Conservation (phyloP, 2,888 invertebrate species). For the Sycophila texana region DNA sequence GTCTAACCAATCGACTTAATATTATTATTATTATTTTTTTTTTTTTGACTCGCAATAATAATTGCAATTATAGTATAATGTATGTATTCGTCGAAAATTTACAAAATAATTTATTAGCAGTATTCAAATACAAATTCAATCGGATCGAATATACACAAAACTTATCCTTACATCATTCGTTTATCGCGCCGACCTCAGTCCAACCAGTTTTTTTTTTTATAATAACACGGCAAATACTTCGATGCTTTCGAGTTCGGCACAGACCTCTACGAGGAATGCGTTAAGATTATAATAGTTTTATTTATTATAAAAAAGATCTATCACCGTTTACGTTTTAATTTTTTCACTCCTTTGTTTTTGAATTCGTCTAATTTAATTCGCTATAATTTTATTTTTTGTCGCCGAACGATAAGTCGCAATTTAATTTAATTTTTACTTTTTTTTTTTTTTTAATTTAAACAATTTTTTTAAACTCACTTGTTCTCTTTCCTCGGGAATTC, state of each 20-base stretch:
- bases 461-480: conserved; percentile 6
- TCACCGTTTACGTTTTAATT: conserved; percentile 12
- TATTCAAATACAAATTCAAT: conserved; percentile 48
- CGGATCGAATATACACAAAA: conserved; percentile 30
- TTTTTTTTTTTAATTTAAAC: too few species aligned
- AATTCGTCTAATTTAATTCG: conserved; percentile 25
- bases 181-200: neutral
- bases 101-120: conserved; percentile 53
- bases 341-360: neutral
- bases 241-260: conserved; percentile 1
- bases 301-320: conserved; percentile 26
- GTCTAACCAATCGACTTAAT: neutral
- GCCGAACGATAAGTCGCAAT: conserved; percentile 18
- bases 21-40: too few species aligned
- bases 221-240: conserved; percentile 1
- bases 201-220: neutral
- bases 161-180: neutral
- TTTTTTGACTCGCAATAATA: conserved; percentile 10
- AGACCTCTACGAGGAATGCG: conserved; percentile 25
- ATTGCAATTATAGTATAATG: conserved; percentile 39
- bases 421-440: too few species aligned
- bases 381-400: neutral
- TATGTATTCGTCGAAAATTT: conserved; percentile 20
- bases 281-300: conserved; percentile 18
- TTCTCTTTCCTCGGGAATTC: neutral